These are phyloP conservation scores for Danionella dracula DNA, from an alignment of 2,797 vertebrate species.

Conservation along the genomic window DNA sequence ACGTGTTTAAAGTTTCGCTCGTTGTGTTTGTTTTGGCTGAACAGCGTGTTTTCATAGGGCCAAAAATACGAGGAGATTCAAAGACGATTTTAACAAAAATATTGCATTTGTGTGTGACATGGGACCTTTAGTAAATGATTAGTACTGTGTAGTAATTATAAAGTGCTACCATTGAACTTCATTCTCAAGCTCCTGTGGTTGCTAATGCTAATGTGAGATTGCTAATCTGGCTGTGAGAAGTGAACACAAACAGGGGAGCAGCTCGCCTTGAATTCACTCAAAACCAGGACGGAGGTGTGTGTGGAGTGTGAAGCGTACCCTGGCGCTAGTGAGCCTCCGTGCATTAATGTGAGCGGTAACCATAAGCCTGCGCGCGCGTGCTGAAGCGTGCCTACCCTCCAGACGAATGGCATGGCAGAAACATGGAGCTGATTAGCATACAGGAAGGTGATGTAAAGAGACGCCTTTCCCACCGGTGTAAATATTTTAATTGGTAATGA, in stretches of 20 bases:
- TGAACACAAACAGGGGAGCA: neutral
- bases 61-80: too few relatives aligned
- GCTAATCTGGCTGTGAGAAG: neutral
- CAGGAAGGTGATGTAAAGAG: slow-evolving; percentile 41
- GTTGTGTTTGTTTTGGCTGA: too few relatives aligned
- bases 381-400: slow-evolving; percentile 25
- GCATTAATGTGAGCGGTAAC: neutral
- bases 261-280: neutral
- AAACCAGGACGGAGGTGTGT: neutral
- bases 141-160: too few relatives aligned
- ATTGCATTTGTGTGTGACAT: too few relatives aligned
- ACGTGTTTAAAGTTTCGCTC: too few relatives aligned
- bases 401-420: slow-evolving; percentile 15
- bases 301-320: neutral
- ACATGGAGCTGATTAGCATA: slow-evolving; percentile 38
- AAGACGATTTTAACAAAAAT: too few relatives aligned
- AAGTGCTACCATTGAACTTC: neutral
- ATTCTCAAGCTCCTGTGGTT: neutral
- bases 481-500: slow-evolving; percentile 53
- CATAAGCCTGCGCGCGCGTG: neutral
- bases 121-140: too few relatives aligned
- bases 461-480: slow-evolving; percentile 39
- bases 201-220: neutral
- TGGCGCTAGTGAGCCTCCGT: neutral
- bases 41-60: too few relatives aligned